These are phyloP conservation scores for Thunnus albacares DNA, from an alignment of 2,797 vertebrate species.

Conservation along the genomic window DNA sequence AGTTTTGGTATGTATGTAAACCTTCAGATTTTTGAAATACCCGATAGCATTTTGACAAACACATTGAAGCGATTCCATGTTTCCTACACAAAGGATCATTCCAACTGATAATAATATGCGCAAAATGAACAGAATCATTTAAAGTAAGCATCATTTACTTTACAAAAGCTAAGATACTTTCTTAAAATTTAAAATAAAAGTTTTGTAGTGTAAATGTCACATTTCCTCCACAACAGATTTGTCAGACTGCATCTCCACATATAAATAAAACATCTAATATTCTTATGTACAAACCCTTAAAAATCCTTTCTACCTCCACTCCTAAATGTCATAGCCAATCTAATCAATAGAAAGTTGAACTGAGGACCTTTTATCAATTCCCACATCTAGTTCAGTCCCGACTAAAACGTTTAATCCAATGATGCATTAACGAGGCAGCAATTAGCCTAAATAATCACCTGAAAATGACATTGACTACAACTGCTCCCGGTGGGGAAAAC, in stretches of 20 bases:
- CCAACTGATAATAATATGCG: too few relatives aligned
- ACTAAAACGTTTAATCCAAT: conserved; percentile 62
- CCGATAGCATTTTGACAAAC: neutral
- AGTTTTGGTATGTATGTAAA: neutral
- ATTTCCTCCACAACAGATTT: neutral
- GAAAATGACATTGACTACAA: conserved; percentile 69
- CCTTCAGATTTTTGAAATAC: conserved; percentile 5
- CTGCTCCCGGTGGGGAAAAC: conserved; percentile 46
- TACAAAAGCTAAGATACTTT: neutral
- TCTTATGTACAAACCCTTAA: neutral
- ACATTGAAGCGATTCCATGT: too few relatives aligned
- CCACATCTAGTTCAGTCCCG: conserved; percentile 37
- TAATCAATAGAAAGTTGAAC: conserved; percentile 20
- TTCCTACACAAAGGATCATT: neutral
- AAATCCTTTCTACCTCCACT: neutral
- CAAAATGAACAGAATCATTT: conserved; percentile 3
- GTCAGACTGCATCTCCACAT: neutral
- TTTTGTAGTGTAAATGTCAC: conserved; percentile 7
- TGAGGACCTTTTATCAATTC: conserved; percentile 20
- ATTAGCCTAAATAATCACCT: conserved; percentile 79
- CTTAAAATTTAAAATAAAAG: neutral
- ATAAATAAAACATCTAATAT: neutral
- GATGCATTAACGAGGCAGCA: conserved; percentile 66
- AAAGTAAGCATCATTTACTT: conserved; percentile 9
- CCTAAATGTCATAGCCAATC: conserved; percentile 20